Evolutionary conservation across 2,113 vertebrate genomes (phyloP), one percentile per base, ranked within the genome.

Genomic region (Damaliscus lunatus): DNA sequence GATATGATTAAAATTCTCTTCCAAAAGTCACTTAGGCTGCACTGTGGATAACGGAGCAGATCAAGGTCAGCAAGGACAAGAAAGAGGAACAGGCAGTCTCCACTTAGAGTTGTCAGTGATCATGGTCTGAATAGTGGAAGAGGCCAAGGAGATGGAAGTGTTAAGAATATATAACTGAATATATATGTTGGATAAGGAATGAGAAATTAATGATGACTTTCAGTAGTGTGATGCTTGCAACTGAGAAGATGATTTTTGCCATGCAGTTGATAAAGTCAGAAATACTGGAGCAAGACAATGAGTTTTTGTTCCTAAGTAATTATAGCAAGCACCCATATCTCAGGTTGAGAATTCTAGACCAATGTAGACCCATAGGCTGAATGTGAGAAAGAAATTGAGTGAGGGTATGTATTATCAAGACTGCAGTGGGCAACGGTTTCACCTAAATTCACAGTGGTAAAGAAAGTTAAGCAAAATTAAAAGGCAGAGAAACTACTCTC

Each of bases 1-100:
- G 19, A 16, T 15, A 10, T n/a, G 11, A 27, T 84, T 88, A 71
- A 88, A 88, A 90, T 50, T 16, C 25, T 90, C 50, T 95, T 95
- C 52, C 31, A n/a, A 11, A 93, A 93, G 31, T 48, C n/a, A 84
- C 40, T 84, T 60, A 48, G 31, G 15, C 25, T 74, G 17, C 40
- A 53, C 15, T 92, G 9, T 74, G 55, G 48, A 64, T 94, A 86
- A 89, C 27, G 19, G 53, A 84, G 3, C 64, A n/a, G 33, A 53
- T 80, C 10, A 33, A 71, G 11, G 10, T 2, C 10, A 0, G 0
- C 17, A 60, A 57, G n/a, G 19, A 60, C 3, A 4, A 81, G 23
- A 2, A 33, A 88, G 16, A 81, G 46, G 29, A 71, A 36, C 33
- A 91, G 19, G 53, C 12, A 23, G 31, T 55, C 23, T 33, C 4